Evolutionary conservation across 2,797 vertebrate genomes (phyloP), one percentile per base, ranked within the genome.

Genomic region (Cryptoprocta ferox): DNA sequence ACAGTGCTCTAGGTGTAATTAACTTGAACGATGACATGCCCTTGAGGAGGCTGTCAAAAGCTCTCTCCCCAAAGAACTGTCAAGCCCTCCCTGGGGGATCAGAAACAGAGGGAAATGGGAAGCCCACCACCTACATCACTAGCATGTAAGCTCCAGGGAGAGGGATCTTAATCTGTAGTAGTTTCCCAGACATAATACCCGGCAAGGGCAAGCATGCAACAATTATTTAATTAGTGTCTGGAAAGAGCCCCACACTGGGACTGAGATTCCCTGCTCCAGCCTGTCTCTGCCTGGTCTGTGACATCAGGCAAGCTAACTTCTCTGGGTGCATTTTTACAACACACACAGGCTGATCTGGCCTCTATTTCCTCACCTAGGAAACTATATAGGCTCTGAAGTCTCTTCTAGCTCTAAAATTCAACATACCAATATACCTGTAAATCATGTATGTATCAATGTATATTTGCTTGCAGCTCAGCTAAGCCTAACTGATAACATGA

Each of bases 41-140:
- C 96, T 97, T 95, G 93, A 95, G 76, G 80, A 28, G 76, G 26
- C 93, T 97, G 91, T 96, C 89, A 93, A 91, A 96, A 86, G 79
- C 13, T 89, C 66, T 70, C 88, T 80, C 48, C 65, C 88, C 39
- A 78, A 65, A 80, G 75, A 71, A 71, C 87, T 89, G 68, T 70
- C 18, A 88, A 37, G 56, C 19, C 28, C 76, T 82, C 65, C 75
- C 73, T 9, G 28, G 91, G 39, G 89, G 79, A 42, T 91, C 37
- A 42, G 81, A 48, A 63, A 45, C 11, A 30, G 35, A 61, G 26
- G 30, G 48, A 75, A 87, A 45, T 80, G 91, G 92, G 83, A 96
- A 96, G 75, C 65, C 95, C 83, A 3, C 4, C 16, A 5, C 50
- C 84, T 71, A 65, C 50, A 66, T 84, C 56, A 63, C n/a, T 59